Percentiles rank a stretch among this genome's conserved stretches.
Conservation (phyloP, 2,888 invertebrate species). For the Yponomeuta cagnagella region DNA sequence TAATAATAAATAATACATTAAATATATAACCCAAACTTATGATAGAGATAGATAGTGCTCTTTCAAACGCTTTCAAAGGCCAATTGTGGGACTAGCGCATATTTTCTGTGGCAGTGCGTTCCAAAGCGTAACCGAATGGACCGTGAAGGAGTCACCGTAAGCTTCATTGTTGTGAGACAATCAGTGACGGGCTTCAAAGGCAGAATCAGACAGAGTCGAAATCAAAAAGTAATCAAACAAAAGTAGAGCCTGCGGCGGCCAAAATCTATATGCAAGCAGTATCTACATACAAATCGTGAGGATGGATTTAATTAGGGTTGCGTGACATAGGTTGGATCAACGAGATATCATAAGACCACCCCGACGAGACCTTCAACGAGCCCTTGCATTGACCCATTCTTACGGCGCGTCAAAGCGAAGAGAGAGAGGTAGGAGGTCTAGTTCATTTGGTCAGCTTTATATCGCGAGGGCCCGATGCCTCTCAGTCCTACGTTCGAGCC, state of each 20-base stretch:
- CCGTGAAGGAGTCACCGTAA: no score
- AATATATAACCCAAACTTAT: no score
- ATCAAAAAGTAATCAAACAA: conserved; percentile 1
- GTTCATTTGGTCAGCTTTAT: neutral
- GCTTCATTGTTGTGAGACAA: neutral
- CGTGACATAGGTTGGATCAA: conserved; percentile 26
- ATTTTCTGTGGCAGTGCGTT: no score
- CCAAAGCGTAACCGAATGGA: no score
- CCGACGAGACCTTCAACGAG: conserved; percentile 25
- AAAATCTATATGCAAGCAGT: conserved; percentile 9
- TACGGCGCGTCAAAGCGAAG: neutral
- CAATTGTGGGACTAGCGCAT: no score
- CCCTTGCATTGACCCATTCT: conserved; percentile 29
- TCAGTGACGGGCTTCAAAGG: neutral
- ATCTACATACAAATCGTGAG: conserved; percentile 15
- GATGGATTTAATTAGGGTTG: conserved; percentile 45
- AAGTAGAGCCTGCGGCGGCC: neutral
- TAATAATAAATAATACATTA: no score
- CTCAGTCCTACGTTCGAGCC: conserved; percentile 25
- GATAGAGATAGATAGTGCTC: no score
- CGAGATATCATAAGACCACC: conserved; percentile 27
- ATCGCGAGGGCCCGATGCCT: conserved; percentile 22
- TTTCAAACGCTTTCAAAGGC: no score
- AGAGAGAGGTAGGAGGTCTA: conserved; percentile 14
- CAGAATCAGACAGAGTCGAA: neutral